Evolutionary conservation across 30 jellyfish, hydroid and myxozoan species (phyloP).

Genomic region (Cassiopea andromeda): DNA sequence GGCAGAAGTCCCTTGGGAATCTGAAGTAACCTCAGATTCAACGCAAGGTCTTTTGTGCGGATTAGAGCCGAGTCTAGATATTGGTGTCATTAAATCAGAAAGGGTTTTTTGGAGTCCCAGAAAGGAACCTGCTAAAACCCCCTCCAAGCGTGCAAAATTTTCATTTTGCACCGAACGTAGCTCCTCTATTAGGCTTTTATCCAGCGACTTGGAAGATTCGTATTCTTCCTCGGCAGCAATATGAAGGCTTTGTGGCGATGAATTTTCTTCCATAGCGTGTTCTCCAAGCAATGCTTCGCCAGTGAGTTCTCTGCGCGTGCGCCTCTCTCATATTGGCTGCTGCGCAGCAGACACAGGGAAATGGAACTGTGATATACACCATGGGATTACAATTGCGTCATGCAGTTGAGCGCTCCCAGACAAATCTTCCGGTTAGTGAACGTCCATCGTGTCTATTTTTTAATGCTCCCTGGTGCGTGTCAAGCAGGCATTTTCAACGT

Average conservation of each 20-base stretch:
- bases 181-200: not conserved
- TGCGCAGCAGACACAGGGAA: too few relatives aligned
- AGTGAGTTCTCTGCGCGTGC: too few relatives aligned
- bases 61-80: not conserved
- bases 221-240: constrained; percentile 9
- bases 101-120: constrained; percentile 12
- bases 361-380: too few relatives aligned
- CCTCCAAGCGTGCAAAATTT: not conserved
- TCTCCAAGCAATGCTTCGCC: too few relatives aligned
- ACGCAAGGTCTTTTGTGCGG: not conserved
- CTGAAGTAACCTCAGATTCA: not conserved
- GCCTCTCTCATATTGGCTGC: too few relatives aligned
- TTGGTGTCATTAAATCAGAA: not conserved
- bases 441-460: too few relatives aligned
- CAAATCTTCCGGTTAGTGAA: too few relatives aligned
- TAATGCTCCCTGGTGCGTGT: too few relatives aligned
- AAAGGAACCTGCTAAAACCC: not conserved
- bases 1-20: not conserved
- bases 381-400: too few relatives aligned
- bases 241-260: not conserved
- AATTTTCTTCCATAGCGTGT: not conserved
- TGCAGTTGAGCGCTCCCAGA: too few relatives aligned
- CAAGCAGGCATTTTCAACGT: too few relatives aligned
- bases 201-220: not conserved
- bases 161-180: constrained; percentile 2